Evolutionary conservation across 1,140 invertebrate genomes (phyloP).

Genomic region (Hyposmocoma kahamanoa): DNA sequence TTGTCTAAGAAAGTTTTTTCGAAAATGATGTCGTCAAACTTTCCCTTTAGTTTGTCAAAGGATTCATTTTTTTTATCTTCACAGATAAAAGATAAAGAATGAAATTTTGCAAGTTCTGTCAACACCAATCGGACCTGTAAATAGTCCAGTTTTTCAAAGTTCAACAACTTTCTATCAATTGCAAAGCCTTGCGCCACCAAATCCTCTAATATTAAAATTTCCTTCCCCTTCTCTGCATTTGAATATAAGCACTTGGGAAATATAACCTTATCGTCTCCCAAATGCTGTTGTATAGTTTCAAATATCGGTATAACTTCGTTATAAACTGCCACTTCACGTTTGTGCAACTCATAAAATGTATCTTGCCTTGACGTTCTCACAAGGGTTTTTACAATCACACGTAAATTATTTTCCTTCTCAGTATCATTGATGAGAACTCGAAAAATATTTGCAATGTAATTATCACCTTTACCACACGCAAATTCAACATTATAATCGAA

Average conservation of each 20-base stretch:
- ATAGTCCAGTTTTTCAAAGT: conserved; percentile 32
- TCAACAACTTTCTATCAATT: conserved; percentile 30
- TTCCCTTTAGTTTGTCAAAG: conserved; percentile 22
- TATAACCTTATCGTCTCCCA: conserved; percentile 28
- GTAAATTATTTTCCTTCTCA: conserved; percentile 26
- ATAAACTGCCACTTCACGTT: conserved; percentile 50
- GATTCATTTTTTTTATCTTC: conserved; percentile 22
- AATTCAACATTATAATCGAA: conserved; percentile 56
- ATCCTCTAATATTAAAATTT: conserved; percentile 56
- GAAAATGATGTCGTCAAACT: conserved; percentile 48
- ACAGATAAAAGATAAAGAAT: conserved; percentile 45
- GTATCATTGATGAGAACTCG: conserved; percentile 44
- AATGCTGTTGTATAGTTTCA: conserved; percentile 31
- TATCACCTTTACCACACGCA: conserved; percentile 46
- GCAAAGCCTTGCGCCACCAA: conserved; percentile 34
- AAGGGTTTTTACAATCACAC: conserved; percentile 57
- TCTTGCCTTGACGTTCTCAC: conserved; percentile 53
- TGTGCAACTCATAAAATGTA: conserved; percentile 50
- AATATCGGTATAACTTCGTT: conserved; percentile 38
- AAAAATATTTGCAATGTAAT: conserved; percentile 57
- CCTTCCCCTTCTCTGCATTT: conserved; percentile 36
- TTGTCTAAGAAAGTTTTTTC: conserved; percentile 46
- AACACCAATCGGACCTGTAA: conserved; percentile 33
- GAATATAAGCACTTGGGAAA: conserved; percentile 41
- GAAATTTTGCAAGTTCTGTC: conserved; percentile 52